Percentiles rank a stretch among this genome's conserved stretches.
Conservation (phyloP, 2,888 invertebrate genomes). For the Cyclophora albipunctata region DNA sequence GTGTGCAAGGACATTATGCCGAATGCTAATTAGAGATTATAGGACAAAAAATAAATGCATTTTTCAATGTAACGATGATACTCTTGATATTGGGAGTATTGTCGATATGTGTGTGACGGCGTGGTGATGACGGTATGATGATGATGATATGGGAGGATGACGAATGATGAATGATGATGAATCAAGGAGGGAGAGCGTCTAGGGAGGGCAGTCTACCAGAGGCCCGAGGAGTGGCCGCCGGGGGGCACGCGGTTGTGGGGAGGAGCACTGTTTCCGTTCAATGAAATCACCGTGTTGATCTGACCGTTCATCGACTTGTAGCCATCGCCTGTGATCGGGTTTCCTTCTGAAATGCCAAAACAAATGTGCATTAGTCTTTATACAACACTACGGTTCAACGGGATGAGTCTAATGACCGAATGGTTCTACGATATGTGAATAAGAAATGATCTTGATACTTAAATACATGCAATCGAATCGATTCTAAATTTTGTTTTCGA, state of each 20-base stretch:
- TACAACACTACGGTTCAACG: constrained; percentile 1
- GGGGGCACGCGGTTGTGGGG: constrained; percentile 79
- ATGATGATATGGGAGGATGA: constrained; percentile 19
- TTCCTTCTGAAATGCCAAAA: constrained; percentile 65
- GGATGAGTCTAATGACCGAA: constrained; percentile 10
- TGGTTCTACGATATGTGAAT: constrained; percentile 14
- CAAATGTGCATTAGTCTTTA: constrained; percentile 3
- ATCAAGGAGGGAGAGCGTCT: constrained; percentile 21
- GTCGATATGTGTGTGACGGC: constrained; percentile 23
- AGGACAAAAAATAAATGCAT: constrained; percentile 56
- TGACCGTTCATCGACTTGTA: constrained; percentile 76
- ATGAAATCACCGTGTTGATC: constrained; percentile 68
- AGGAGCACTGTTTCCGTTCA: constrained; percentile 57
- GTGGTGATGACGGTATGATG: constrained; percentile 18
- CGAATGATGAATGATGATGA: constrained; percentile 9
- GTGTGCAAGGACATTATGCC: constrained; percentile 27
- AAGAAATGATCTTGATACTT: constrained; percentile 4
- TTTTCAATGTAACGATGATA: constrained; percentile 24
- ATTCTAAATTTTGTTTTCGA: not conserved
- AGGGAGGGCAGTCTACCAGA: constrained; percentile 73
- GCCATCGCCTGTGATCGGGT: constrained; percentile 76
- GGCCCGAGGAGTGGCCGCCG: constrained; percentile 80
- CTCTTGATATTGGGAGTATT: constrained; percentile 25
- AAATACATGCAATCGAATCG: constrained; percentile 11
- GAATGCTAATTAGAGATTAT: constrained; percentile 46